Evolutionary conservation across 2,113 vertebrate species (phyloP).

Genomic region (Suricata suricatta): DNA sequence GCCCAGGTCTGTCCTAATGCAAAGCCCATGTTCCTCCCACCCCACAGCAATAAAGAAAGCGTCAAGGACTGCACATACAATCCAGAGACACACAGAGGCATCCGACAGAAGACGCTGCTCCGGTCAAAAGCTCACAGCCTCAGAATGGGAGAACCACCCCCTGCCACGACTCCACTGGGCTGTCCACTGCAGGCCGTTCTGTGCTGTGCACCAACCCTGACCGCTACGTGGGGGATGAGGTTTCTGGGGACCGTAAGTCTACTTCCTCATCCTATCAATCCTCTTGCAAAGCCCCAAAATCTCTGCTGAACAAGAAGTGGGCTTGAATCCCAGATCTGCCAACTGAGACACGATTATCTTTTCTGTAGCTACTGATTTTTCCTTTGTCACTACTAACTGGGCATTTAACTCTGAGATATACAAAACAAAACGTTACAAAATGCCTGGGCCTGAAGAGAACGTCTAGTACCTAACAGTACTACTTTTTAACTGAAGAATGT

Average conservation of each 20-base stretch:
- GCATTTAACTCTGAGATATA: not conserved
- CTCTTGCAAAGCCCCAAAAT: not conserved
- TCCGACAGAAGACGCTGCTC: not conserved
- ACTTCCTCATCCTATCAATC: not conserved
- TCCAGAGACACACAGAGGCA: not conserved
- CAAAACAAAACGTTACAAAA: not conserved
- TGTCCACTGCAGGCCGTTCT: fast-evolving
- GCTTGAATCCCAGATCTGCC: not conserved
- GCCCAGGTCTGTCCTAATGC: not conserved
- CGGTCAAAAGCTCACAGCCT: not conserved
- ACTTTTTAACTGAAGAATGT: not conserved
- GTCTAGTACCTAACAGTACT: not conserved
- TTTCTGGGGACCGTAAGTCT: not conserved
- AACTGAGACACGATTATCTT: not conserved
- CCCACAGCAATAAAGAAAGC: not conserved
- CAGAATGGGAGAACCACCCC: not conserved
- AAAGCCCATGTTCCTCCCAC: not conserved
- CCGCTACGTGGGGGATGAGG: not conserved
- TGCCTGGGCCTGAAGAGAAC: not conserved
- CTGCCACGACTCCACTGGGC: fast-evolving
- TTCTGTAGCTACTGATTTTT: not conserved
- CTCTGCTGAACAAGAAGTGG: not conserved
- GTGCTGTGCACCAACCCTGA: fast-evolving
- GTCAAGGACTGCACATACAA: not conserved
- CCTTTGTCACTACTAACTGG: not conserved